phyloP scores from a whole-genome alignment of 2,888 invertebrate species.

The Eurois occulta region DNA sequence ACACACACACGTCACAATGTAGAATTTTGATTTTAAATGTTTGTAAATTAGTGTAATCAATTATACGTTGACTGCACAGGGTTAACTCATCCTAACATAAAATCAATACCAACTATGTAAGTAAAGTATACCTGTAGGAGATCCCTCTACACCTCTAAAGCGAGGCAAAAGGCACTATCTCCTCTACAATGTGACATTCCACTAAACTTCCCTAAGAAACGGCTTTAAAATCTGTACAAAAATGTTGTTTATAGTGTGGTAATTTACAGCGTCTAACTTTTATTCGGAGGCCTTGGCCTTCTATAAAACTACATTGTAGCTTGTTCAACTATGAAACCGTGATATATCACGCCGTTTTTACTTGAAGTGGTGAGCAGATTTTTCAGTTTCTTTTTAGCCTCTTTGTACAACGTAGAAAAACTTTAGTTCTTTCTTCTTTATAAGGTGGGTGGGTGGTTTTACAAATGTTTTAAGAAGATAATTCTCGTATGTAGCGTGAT shows the following conservation, averaged over 20 bases:
- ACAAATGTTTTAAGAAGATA: background rate
- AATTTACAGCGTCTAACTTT: conserved; percentile 52
- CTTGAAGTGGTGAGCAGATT: conserved; percentile 7
- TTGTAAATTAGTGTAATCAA: too few species aligned
- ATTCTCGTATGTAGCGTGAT: background rate
- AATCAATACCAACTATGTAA: background rate
- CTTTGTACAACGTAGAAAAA: background rate
- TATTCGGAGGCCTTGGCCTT: conserved; percentile 21
- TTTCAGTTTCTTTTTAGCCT: background rate
- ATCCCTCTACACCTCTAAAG: conserved; percentile 16
- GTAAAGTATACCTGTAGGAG: background rate
- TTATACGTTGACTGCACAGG: too few species aligned
- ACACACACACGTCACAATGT: too few species aligned
- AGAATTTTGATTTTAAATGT: too few species aligned
- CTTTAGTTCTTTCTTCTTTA: background rate
- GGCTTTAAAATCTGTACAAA: conserved; percentile 49
- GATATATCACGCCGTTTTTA: conserved; percentile 38
- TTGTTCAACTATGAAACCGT: conserved; percentile 29
- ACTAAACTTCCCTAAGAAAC: conserved; percentile 42
- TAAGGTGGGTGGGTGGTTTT: too few species aligned
- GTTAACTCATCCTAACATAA: background rate
- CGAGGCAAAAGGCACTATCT: conserved; percentile 16
- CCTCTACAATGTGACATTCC: conserved; percentile 35
- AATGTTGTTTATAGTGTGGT: conserved; percentile 47
- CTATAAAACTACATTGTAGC: conserved; percentile 46